Evolutionary conservation across 2,113 vertebrate species (phyloP).

Genomic region (Platichthys flesus): DNA sequence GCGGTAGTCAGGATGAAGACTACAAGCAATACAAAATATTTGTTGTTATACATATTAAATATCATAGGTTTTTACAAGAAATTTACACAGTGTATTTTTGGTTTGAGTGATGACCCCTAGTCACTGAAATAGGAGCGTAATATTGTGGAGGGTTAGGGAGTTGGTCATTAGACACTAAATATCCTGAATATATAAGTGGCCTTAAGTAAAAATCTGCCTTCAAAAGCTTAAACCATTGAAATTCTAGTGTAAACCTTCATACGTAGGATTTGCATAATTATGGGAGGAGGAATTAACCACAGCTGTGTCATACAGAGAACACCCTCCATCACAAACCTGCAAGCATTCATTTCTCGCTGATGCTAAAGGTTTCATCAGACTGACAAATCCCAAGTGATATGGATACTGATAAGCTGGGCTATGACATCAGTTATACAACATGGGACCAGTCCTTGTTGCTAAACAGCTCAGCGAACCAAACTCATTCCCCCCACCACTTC

Average conservation of each 20-base stretch:
- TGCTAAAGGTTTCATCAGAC: slow-evolving; percentile 41
- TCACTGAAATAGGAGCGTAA: background rate
- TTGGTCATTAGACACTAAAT: background rate
- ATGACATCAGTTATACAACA: background rate
- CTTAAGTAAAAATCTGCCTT: background rate
- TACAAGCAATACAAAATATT: no score
- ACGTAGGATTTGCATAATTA: background rate
- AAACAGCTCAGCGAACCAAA: background rate
- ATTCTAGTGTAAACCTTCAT: background rate
- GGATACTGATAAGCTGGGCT: slow-evolving; percentile 1
- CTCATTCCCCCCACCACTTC: background rate
- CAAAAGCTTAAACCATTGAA: background rate
- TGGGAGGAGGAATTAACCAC: slow-evolving; percentile 4
- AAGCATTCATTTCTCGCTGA: background rate
- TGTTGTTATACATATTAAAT: no score
- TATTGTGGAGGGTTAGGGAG: background rate
- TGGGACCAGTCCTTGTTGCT: background rate
- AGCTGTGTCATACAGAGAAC: slow-evolving; percentile 32
- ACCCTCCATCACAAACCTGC: background rate
- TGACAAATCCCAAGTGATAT: slow-evolving; percentile 14
- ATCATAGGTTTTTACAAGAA: background rate
- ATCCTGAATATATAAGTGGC: background rate
- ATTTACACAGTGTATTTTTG: background rate
- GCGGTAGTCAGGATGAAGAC: no score
- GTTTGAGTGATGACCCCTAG: background rate